These are phyloP conservation scores for Eupithecia vulgata DNA, from an alignment of 2,888 invertebrate genomes.

Conservation along the genomic window DNA sequence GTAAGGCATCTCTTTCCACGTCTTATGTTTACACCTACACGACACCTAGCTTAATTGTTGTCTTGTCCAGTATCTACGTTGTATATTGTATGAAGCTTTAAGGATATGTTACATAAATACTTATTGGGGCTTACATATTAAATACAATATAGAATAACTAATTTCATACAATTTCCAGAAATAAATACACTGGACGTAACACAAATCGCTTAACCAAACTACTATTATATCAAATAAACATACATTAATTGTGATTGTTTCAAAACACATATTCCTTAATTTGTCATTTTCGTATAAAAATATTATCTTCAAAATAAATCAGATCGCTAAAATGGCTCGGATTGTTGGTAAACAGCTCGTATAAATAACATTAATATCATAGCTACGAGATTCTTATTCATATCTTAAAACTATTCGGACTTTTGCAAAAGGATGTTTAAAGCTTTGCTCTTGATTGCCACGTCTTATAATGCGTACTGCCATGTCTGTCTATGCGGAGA, in stretches of 20 bases:
- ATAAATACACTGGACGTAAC: constrained; percentile 18
- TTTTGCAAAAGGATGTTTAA: neutral
- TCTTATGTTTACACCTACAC: constrained; percentile 23
- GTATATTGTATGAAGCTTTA: neutral
- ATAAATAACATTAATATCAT: constrained; percentile 45
- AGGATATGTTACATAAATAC: neutral
- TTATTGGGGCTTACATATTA: constrained; percentile 3
- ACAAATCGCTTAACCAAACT: neutral
- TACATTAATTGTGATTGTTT: constrained; percentile 12
- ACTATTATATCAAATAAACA: constrained; percentile 9
- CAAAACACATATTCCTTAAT: constrained; percentile 19
- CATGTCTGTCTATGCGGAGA: no score
- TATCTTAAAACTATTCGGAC: constrained; percentile 8
- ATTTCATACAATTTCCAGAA: neutral
- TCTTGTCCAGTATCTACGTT: constrained; percentile 1
- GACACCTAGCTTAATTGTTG: neutral
- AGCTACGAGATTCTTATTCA: constrained; percentile 55
- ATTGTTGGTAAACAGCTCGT: constrained; percentile 59
- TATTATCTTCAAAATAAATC: constrained; percentile 44
- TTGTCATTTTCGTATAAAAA: constrained; percentile 35
- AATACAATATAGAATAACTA: neutral
- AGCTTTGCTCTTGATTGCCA: neutral
- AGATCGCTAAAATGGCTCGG: constrained; percentile 75
- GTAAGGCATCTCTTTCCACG: constrained; percentile 56
- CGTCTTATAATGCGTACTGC: no score